These are phyloP conservation scores for Lophius piscatorius DNA, from an alignment of 2,113 vertebrate genomes.

Conservation along the genomic window DNA sequence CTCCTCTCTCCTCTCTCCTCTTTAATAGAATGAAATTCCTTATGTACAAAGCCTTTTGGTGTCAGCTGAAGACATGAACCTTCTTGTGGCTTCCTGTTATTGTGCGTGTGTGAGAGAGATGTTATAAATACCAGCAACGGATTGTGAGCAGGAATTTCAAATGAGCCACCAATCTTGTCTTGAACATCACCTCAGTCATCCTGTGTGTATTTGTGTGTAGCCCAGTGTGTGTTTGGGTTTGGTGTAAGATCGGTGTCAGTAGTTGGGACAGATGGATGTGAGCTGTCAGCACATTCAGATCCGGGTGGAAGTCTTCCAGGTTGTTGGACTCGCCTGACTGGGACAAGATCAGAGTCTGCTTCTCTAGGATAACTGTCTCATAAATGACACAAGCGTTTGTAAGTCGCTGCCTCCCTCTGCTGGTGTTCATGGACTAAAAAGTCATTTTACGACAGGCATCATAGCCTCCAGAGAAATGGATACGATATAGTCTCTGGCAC, in stretches of 20 bases:
- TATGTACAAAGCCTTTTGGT: too few relatives aligned
- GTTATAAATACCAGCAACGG: conserved; percentile 3
- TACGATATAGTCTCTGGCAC: background rate
- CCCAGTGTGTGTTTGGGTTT: background rate
- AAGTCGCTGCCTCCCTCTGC: conserved; percentile 67
- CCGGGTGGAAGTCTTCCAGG: background rate
- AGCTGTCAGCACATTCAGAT: background rate
- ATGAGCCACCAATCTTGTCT: conserved; percentile 8
- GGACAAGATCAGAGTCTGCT: conserved; percentile 21
- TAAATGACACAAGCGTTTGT: conserved; percentile 36
- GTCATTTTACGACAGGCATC: conserved; percentile 4
- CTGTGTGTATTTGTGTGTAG: background rate
- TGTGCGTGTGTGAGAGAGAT: conserved; percentile 24
- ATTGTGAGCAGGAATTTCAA: conserved; percentile 14
- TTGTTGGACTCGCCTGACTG: conserved; percentile 1
- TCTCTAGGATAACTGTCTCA: conserved; percentile 15
- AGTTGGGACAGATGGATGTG: background rate
- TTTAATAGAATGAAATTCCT: too few relatives aligned
- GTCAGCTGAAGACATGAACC: conserved; percentile 11
- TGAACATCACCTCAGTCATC: background rate
- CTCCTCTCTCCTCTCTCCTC: too few relatives aligned
- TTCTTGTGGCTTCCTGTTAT: conserved; percentile 28
- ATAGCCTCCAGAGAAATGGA: conserved; percentile 9
- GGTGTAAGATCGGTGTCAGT: background rate
- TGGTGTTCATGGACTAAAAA: conserved; percentile 37